Evolutionary conservation across 1,140 invertebrate species (phyloP).

Genomic region (Stegodyphus dumicola): DNA sequence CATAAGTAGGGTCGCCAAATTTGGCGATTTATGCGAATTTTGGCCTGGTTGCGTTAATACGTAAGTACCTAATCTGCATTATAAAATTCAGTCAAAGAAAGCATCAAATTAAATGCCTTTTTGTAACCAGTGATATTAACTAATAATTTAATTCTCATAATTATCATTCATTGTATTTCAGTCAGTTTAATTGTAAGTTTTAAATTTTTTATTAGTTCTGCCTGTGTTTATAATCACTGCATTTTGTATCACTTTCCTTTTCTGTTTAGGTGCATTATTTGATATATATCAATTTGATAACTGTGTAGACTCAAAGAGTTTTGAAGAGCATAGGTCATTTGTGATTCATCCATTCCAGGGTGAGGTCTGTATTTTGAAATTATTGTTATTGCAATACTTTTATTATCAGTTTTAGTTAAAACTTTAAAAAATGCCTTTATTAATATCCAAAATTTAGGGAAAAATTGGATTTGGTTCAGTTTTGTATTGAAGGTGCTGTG

Average conservation of each 20-base stretch:
- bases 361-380: slow-evolving; percentile 8
- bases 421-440: not conserved
- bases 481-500: not conserved
- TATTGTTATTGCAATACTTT: not conserved
- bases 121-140: not conserved
- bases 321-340: slow-evolving; percentile 65
- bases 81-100: not conserved
- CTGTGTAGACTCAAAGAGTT: slow-evolving; percentile 37
- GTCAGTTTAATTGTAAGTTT: not conserved
- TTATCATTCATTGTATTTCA: not conserved
- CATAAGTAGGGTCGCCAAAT: no score
- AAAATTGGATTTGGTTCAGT: not conserved
- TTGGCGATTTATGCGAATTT: no score
- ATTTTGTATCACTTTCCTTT: not conserved
- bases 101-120: not conserved
- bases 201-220: no score
- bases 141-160: not conserved
- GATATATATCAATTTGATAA: slow-evolving; percentile 36
- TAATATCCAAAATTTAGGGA: not conserved
- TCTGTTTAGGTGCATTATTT: slow-evolving; percentile 6
- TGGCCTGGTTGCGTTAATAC: no score
- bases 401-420: not conserved
- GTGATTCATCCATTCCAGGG: slow-evolving; percentile 36
- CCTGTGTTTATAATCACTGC: no score
- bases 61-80: no score